Conservation (phyloP, 1,140 invertebrate genomes). For the Drosophila orena region DNA sequence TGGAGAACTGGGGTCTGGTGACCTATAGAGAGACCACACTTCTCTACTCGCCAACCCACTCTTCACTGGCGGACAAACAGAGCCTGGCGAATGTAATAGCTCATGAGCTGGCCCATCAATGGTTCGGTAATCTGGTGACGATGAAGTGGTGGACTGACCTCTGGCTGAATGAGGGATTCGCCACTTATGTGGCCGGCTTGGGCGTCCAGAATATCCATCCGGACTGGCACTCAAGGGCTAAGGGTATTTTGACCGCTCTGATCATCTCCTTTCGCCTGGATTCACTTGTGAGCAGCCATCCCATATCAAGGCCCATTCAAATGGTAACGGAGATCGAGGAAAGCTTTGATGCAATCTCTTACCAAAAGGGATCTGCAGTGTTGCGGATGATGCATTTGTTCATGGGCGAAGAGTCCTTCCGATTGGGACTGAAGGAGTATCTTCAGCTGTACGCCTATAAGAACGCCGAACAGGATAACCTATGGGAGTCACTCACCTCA, state of each 20-base stretch:
- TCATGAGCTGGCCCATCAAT: conserved; percentile 93
- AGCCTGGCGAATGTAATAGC: conserved; percentile 89
- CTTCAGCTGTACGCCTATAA: conserved; percentile 87
- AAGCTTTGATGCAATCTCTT: conserved; percentile 95
- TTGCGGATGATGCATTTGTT: conserved; percentile 96
- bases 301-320: conserved; percentile 87
- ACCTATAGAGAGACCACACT: conserved; percentile 71
- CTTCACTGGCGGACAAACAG: conserved; percentile 87
- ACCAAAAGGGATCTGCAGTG: conserved; percentile 92
- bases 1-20: conserved; percentile 91
- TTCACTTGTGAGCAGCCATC: conserved; percentile 86
- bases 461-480: conserved; percentile 92
- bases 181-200: conserved; percentile 88
- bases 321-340: conserved; percentile 91
- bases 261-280: conserved; percentile 86
- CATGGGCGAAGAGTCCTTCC: conserved; percentile 90
- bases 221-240: conserved; percentile 87
- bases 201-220: conserved; percentile 87
- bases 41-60: conserved; percentile 78
- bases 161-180: conserved; percentile 95
- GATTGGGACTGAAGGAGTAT: conserved; percentile 88
- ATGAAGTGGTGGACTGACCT: conserved; percentile 93
- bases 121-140: conserved; percentile 91
- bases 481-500: conserved; percentile 91
- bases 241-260: conserved; percentile 87